These are phyloP conservation scores for Nesidiocoris tenuis DNA, from an alignment of 2,888 invertebrate genomes.

Conservation along the genomic window DNA sequence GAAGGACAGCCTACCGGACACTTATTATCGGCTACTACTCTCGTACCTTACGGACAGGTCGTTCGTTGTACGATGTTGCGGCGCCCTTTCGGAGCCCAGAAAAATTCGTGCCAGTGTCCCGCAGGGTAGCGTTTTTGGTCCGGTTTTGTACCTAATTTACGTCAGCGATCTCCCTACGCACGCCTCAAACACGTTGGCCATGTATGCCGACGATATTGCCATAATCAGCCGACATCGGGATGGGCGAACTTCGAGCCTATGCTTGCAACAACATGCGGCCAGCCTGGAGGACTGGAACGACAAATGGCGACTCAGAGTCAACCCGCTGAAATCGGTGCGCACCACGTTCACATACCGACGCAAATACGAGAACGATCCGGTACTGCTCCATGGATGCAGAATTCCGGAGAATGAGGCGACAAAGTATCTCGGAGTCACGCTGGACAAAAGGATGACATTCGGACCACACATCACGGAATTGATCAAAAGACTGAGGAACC, in stretches of 20 bases:
- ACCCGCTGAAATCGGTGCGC: not conserved
- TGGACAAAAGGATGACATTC: conserved; percentile 1
- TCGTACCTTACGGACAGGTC: too few relatives aligned
- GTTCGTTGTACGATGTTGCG: too few relatives aligned
- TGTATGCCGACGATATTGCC: conserved; percentile 15
- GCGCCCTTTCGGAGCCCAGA: not conserved
- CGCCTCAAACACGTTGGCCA: too few relatives aligned
- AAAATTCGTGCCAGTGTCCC: too few relatives aligned
- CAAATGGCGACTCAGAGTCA: conserved; percentile 5
- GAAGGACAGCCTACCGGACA: not conserved
- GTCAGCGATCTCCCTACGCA: too few relatives aligned
- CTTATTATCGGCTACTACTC: too few relatives aligned
- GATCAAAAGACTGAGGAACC: too few relatives aligned
- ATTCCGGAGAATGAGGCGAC: conserved; percentile 1
- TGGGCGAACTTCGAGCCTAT: not conserved
- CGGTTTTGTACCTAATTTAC: not conserved
- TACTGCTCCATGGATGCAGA: not conserved
- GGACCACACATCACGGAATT: not conserved
- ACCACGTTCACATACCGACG: conserved; percentile 10
- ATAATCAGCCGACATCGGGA: not conserved
- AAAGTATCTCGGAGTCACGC: conserved; percentile 4
- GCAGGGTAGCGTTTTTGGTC: not conserved
- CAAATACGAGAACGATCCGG: conserved; percentile 1
- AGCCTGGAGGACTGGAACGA: not conserved
- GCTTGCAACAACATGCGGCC: not conserved